Base-by-base conservation (phyloP, 2,113 vertebrate species). In the Cyanoliseus patagonus region DNA sequence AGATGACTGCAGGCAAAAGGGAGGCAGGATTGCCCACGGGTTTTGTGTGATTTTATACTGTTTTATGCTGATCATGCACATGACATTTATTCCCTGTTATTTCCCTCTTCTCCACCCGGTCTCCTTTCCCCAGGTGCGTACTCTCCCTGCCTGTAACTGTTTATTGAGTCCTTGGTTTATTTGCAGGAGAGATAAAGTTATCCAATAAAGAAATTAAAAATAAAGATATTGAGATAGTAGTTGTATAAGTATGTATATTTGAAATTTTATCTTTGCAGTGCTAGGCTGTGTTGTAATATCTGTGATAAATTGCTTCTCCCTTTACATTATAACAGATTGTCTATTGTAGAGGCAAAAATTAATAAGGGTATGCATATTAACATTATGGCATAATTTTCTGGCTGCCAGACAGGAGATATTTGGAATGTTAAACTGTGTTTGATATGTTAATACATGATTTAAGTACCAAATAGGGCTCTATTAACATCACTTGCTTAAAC, bases 311-410 rank as follows among this genome's bases (percentile, higher is more conserved):
- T 66, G 37, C 66, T 66, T 44, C 73, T 92, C 86, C 53, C 72
- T 87, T 82, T 93, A 89, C 67, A 57, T 95, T 91, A 51, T 61
- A 95, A 92, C 83, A 94, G 62, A 76, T 85, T 95, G 81, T 70
- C 90, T 92, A 73, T 92, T 95, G 82, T 17, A 89, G 52, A 94
- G 70, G 78, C 87, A 95, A 88, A 95, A 96, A 94, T 96, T 96
- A 96, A 96, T 96, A 95, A 96, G 76, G 90, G 57, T 77, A 84
- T 86, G 88, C 92, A 62, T 86, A 92, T 97, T 96, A 96, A 96
- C 81, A 89, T 94, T 96, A 94, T 73, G 74, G 80, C 62, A 95
- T 93, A 82, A 93, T 92, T 97, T 97, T 70, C 92, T 91, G 88
- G 67, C 76, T 94, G 91, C 86, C 83, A 97, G 88, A 94, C 80